Conservation (phyloP, 2,888 invertebrate species). For the Tromatobia lineatoria region DNA sequence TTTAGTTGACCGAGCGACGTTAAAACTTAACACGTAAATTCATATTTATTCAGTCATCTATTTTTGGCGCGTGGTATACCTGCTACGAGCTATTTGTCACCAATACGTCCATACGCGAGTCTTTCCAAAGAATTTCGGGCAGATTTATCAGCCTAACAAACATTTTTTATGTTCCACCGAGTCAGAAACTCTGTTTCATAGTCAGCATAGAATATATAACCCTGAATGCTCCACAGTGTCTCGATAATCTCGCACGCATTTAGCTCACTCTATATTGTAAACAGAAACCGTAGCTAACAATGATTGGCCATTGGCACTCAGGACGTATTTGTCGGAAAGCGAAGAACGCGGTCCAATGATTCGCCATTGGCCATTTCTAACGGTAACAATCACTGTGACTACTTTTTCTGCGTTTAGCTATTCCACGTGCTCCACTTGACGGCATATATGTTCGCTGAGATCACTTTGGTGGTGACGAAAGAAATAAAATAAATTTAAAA, state of each 20-base stretch:
- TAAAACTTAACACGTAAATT: background rate
- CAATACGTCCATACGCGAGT: background rate
- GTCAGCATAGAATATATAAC: slow-evolving; percentile 22
- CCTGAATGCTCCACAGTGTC: background rate
- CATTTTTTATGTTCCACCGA: slow-evolving; percentile 57
- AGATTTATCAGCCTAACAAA: slow-evolving; percentile 58
- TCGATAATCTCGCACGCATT: slow-evolving; percentile 28
- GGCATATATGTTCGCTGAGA: slow-evolving; percentile 14
- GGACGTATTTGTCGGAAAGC: background rate
- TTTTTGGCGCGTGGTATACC: background rate
- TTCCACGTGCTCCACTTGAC: slow-evolving; percentile 27
- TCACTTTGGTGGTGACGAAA: background rate
- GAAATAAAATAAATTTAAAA: slow-evolving; percentile 18
- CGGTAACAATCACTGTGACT: slow-evolving; percentile 4
- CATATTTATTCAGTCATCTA: background rate
- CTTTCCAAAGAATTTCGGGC: slow-evolving; percentile 34
- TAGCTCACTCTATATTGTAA: slow-evolving; percentile 21
- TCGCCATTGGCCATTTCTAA: background rate
- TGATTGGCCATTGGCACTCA: slow-evolving; percentile 9
- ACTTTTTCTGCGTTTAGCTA: slow-evolving; percentile 9
- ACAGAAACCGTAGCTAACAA: background rate
- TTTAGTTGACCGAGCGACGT: background rate
- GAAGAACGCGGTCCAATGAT: slow-evolving; percentile 2
- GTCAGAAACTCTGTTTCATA: background rate
- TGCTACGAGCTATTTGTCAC: slow-evolving; percentile 27